Evolutionary conservation across 2,797 vertebrate genomes (phyloP), one percentile per base, ranked within the genome.

Genomic region (Macrochelys suwanniensis): DNA sequence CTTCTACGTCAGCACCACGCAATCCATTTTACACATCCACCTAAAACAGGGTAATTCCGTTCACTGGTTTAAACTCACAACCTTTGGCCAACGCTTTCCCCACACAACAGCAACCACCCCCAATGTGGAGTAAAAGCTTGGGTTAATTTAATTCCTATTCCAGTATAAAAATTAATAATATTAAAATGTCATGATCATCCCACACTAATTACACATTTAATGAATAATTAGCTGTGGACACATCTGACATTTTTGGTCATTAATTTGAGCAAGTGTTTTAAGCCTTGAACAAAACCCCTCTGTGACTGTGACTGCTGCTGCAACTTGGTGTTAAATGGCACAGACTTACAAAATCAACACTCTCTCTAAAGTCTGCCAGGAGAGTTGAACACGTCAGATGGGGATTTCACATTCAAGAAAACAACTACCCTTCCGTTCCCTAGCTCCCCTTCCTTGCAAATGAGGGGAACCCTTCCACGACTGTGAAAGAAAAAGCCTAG

Each of bases 141-240:
- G 96, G 91, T 94, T 90, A 95, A 98, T 98, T 97, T 97, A 97
- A 96, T 98, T 97, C 98, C 98, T 97, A 97, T 97, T 98, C 98
- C 97, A 98, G 98, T 97, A 98, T 98, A 98, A 98, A 98, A 98
- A 99, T 97, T 98, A 99, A 98, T 97, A 98, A 98, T 98, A 99
- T 98, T 98, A 98, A 99, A 98, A 99, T 98, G 99, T 99, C 99
- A 99, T 85, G 95, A 98, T 99, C 98, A 98, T 98, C 98, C 98
- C 97, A 97, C 95, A 98, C 98, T 99, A 99, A 99, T 99, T 99
- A 99, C 94, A 96, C 98, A 98, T 98, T 99, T 99, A 99, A 99
- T 99, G 99, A 99, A 99, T 99, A 99, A 99, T 99, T 99, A 99
- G 98, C 98, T 97, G 97, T 97, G 98, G 98, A 99, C 99, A 99